Percentiles rank a stretch among this genome's conserved stretches.
phyloP scores from a whole-genome alignment of 2,797 vertebrate genomes.

The Argyrosomus regius region DNA sequence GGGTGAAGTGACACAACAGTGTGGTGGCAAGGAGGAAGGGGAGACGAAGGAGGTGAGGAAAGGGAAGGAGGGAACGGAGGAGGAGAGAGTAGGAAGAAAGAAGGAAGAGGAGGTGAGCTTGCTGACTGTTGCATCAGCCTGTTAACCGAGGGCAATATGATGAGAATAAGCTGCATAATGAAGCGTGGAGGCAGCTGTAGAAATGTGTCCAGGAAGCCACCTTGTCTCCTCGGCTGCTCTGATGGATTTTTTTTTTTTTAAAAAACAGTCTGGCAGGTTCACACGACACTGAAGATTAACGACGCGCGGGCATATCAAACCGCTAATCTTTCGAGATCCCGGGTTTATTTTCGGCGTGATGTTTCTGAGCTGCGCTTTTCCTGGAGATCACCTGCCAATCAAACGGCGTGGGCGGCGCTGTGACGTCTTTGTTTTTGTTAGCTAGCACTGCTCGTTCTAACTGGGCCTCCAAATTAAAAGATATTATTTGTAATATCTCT shows the following conservation, averaged over 20 bases:
- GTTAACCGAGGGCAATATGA: constrained; percentile 72
- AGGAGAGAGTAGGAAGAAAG: constrained; percentile 38
- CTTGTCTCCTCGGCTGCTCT: constrained; percentile 74
- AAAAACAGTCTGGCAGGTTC: constrained; percentile 62
- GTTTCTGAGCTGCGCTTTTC: constrained; percentile 1
- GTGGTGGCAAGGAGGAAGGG: neutral
- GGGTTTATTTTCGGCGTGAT: constrained; percentile 46
- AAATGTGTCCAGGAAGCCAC: constrained; percentile 72
- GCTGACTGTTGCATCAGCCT: constrained; percentile 77
- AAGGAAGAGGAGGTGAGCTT: constrained; percentile 59
- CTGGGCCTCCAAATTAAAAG: neutral
- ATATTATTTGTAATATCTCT: too few species aligned
- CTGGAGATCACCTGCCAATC: constrained; percentile 24
- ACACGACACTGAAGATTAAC: constrained; percentile 30
- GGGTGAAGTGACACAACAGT: too few species aligned
- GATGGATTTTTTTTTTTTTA: constrained; percentile 19
- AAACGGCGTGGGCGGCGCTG: constrained; percentile 22
- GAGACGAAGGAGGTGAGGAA: neutral
- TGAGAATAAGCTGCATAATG: constrained; percentile 80
- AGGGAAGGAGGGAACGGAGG: constrained; percentile 1
- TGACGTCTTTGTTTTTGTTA: neutral
- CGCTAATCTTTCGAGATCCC: constrained; percentile 44
- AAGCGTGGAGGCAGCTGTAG: constrained; percentile 66
- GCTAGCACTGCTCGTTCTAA: neutral
- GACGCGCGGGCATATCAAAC: constrained; percentile 33